These are phyloP conservation scores for Agrypnus murinus DNA, from an alignment of 2,888 invertebrate genomes.

Conservation along the genomic window DNA sequence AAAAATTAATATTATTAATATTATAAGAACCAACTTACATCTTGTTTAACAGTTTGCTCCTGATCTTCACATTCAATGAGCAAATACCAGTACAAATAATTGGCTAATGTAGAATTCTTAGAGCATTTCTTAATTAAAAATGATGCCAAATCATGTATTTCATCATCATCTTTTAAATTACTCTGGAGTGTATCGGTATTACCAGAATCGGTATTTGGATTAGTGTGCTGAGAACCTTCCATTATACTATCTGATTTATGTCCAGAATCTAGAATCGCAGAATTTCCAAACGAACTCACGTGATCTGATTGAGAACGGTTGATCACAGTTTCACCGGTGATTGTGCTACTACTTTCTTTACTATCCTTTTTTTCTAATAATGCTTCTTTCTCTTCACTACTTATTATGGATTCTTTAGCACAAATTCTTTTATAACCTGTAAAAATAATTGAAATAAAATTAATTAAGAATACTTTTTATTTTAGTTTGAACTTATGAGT, in stretches of 20 bases:
- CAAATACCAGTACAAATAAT: conserved; percentile 98
- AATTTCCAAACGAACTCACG: conserved; percentile 64
- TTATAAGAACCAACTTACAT: conserved; percentile 68
- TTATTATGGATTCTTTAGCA: conserved; percentile 60
- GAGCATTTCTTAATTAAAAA: conserved; percentile 94
- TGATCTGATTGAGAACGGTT: conserved; percentile 66
- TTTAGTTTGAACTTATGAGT: too few relatives aligned
- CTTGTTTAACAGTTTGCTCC: conserved; percentile 81
- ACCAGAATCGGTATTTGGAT: conserved; percentile 69
- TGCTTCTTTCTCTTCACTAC: conserved; percentile 69
- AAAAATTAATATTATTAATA: too few relatives aligned
- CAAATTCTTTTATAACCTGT: conserved; percentile 62
- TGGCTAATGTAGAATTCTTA: conserved; percentile 91
- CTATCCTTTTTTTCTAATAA: conserved; percentile 69
- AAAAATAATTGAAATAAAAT: conserved; percentile 17
- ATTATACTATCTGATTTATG: conserved; percentile 59
- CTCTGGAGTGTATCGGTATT: conserved; percentile 73
- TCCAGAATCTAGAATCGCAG: conserved; percentile 63
- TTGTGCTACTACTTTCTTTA: conserved; percentile 67
- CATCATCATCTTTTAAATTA: conserved; percentile 69
- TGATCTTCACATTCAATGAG: conserved; percentile 96
- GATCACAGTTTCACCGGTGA: conserved; percentile 65
- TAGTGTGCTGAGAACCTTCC: conserved; percentile 64
- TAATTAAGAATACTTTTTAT: background rate
- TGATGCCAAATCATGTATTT: conserved; percentile 84